phyloP scores from a whole-genome alignment of 2,888 invertebrate species.

The Pycnomerus fuliginosus region DNA sequence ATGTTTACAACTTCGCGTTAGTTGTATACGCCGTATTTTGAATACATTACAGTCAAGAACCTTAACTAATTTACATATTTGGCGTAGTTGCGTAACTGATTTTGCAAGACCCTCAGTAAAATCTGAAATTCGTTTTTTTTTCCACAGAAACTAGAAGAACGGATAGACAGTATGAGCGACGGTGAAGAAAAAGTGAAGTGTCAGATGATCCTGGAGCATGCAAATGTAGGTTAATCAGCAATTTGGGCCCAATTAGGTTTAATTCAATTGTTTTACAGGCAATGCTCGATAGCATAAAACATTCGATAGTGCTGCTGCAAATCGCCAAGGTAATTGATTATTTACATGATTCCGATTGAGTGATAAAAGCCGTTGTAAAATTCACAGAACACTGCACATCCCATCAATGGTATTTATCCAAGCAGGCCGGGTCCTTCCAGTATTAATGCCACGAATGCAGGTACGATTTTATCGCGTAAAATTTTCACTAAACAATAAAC shows the following conservation, averaged over 20 bases:
- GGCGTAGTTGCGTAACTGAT: too few relatives aligned
- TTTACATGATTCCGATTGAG: too few relatives aligned
- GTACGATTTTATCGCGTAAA: too few relatives aligned
- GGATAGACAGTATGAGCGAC: slow-evolving; percentile 63
- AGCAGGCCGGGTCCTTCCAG: slow-evolving; percentile 53
- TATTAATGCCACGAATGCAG: too few relatives aligned
- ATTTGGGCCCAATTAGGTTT: slow-evolving; percentile 1
- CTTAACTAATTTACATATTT: too few relatives aligned
- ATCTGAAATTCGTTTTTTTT: not conserved
- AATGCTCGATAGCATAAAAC: slow-evolving; percentile 96
- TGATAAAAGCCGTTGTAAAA: slow-evolving; percentile 1
- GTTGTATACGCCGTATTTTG: too few relatives aligned
- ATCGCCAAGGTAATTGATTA: slow-evolving; percentile 80
- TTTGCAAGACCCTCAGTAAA: too few relatives aligned
- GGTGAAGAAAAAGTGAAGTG: slow-evolving; percentile 67
- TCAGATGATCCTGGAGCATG: slow-evolving; percentile 70
- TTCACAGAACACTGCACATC: slow-evolving; percentile 84
- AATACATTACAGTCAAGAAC: too few relatives aligned
- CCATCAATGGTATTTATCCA: slow-evolving; percentile 85
- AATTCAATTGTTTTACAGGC: slow-evolving; percentile 60
- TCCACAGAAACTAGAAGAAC: slow-evolving; percentile 66
- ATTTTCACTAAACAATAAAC: too few relatives aligned
- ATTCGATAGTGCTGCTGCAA: slow-evolving; percentile 96
- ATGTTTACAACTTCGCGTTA: too few relatives aligned
- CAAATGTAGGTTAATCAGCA: slow-evolving; percentile 64